phyloP scores from a whole-genome alignment of 2,797 vertebrate genomes.

The Centropyge bicolor region DNA sequence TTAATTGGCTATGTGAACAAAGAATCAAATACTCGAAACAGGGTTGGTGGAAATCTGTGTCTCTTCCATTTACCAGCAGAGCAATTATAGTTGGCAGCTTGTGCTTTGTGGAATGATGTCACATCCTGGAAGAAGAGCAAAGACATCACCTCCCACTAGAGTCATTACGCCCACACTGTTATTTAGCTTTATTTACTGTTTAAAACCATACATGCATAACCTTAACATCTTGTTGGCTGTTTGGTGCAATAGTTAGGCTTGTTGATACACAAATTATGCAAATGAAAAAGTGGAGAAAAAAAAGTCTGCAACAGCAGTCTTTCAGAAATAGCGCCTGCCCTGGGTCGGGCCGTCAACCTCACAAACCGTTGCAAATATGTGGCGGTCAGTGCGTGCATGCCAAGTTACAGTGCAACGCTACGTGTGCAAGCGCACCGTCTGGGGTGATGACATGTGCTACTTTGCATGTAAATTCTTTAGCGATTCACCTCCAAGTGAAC shows the following conservation, averaged over 20 bases:
- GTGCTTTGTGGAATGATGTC: constrained; percentile 63
- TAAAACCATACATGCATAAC: constrained; percentile 43
- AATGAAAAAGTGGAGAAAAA: constrained; percentile 11
- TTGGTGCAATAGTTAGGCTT: constrained; percentile 18
- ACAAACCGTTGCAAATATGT: constrained; percentile 45
- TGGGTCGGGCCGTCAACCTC: constrained; percentile 44
- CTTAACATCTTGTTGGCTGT: constrained; percentile 35
- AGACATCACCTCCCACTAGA: constrained; percentile 49
- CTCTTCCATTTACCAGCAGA: constrained; percentile 63
- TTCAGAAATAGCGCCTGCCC: constrained; percentile 39
- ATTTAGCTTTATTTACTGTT: constrained; percentile 59
- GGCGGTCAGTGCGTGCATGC: constrained; percentile 59
- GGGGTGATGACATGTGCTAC: constrained; percentile 79
- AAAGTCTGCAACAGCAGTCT: constrained; percentile 11
- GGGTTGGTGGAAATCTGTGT: constrained; percentile 46
- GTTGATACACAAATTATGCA: constrained; percentile 54
- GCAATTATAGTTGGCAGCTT: constrained; percentile 64
- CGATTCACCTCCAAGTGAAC: constrained; percentile 85
- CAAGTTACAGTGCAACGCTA: constrained; percentile 48
- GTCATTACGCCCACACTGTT: constrained; percentile 33
- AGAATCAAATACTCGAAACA: constrained; percentile 61
- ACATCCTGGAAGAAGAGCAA: constrained; percentile 68
- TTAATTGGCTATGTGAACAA: constrained; percentile 82
- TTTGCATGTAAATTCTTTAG: constrained; percentile 84
- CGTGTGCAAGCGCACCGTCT: constrained; percentile 57